These are phyloP conservation scores for Standfussiana lucernea DNA, from an alignment of 2,888 invertebrate genomes.

Conservation along the genomic window DNA sequence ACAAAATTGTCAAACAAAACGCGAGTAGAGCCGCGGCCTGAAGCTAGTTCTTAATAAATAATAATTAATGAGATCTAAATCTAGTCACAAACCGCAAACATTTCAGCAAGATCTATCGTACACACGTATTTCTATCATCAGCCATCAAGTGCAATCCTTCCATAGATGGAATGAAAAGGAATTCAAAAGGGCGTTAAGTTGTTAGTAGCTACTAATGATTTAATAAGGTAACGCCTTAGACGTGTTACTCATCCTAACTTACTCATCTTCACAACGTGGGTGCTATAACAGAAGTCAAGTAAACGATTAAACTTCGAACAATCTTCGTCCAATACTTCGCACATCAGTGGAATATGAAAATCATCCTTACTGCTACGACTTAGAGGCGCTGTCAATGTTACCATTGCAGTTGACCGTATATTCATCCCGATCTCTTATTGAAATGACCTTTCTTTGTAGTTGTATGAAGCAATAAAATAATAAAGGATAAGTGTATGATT, in stretches of 20 bases:
- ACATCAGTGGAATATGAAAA: neutral
- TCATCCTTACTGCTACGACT: neutral
- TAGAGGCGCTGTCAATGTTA: neutral
- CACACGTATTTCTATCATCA: constrained; percentile 17
- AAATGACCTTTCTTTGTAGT: constrained; percentile 48
- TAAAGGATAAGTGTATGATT: constrained; percentile 35
- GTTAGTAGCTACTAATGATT: constrained; percentile 31
- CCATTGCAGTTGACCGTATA: neutral
- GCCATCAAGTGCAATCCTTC: neutral
- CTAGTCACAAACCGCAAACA: neutral
- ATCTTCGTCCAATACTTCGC: neutral
- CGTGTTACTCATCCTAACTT: constrained; percentile 43
- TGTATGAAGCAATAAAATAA: constrained; percentile 36
- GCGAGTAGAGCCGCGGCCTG: neutral
- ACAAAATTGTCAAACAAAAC: neutral
- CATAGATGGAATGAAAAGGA: neutral
- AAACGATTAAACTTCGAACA: constrained; percentile 29
- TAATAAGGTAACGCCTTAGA: constrained; percentile 27
- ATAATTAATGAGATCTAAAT: neutral
- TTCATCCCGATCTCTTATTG: constrained; percentile 43
- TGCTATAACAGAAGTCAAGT: constrained; percentile 38
- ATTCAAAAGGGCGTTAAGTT: constrained; percentile 32
- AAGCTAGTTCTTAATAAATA: neutral
- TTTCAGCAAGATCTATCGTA: constrained; percentile 15
- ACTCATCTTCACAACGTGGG: constrained; percentile 32